phyloP scores from a whole-genome alignment of 2,113 vertebrate species.

The Hemicordylus capensis region DNA sequence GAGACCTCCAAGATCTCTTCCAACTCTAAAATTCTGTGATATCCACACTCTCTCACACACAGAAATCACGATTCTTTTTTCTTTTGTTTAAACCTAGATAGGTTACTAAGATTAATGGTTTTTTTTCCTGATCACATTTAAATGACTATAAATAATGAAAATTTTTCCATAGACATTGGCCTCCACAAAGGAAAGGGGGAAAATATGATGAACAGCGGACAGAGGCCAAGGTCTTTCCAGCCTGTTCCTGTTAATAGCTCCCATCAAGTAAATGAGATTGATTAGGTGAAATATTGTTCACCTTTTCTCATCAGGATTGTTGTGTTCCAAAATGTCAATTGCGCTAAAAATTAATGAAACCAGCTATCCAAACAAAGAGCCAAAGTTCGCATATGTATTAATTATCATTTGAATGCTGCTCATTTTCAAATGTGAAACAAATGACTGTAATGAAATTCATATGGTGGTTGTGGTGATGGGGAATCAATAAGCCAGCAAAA shows the following conservation, averaged over 20 bases:
- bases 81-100: not conserved
- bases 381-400: slow-evolving; percentile 49
- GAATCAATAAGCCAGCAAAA: slow-evolving; percentile 59
- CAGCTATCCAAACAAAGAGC: slow-evolving; percentile 23
- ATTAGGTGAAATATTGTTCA: slow-evolving; percentile 29
- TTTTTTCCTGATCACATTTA: slow-evolving; percentile 18
- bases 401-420: slow-evolving; percentile 36
- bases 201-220: not conserved
- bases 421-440: slow-evolving; percentile 55
- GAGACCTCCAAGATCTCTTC: too few species aligned
- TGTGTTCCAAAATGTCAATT: slow-evolving; percentile 29
- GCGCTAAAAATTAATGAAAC: slow-evolving; percentile 39
- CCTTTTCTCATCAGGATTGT: not conserved
- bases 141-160: slow-evolving; percentile 11
- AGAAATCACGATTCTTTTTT: not conserved
- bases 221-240: not conserved
- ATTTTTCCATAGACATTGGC: not conserved
- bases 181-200: not conserved
- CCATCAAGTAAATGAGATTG: slow-evolving; percentile 45
- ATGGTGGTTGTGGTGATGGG: not conserved
- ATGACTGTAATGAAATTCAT: slow-evolving; percentile 43
- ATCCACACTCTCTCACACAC: not conserved
- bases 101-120: not conserved
- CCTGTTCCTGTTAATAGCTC: slow-evolving; percentile 16
- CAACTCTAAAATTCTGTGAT: too few species aligned